Conservation (phyloP, 2,888 invertebrate genomes). For the Buathra laborator region DNA sequence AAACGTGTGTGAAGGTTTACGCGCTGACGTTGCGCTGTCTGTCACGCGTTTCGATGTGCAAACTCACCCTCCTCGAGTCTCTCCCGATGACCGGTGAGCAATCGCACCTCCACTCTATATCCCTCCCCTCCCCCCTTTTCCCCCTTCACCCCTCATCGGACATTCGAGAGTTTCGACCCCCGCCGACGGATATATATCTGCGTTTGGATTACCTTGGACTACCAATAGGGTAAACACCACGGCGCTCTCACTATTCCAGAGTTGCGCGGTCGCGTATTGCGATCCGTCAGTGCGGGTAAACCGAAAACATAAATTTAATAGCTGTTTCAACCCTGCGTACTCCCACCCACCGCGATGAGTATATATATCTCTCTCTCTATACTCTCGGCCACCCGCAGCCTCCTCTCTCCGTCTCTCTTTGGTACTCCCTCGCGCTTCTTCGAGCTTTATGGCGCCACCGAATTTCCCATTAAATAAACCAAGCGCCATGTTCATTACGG, state of each 20-base stretch:
- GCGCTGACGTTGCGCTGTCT: constrained; percentile 80
- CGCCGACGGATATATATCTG: constrained; percentile 75
- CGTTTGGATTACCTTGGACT: constrained; percentile 81
- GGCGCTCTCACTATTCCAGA: constrained; percentile 45
- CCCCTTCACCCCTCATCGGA: constrained; percentile 6
- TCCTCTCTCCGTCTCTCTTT: constrained; percentile 64
- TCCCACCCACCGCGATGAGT: constrained; percentile 36
- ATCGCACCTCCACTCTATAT: constrained; percentile 73
- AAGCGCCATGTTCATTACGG: constrained; percentile 84
- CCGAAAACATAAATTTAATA: constrained; percentile 85
- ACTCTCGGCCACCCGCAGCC: constrained; percentile 39
- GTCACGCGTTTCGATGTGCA: constrained; percentile 73
- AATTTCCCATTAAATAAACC: constrained; percentile 85
- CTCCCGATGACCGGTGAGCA: constrained; percentile 58
- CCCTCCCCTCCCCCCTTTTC: constrained; percentile 61
- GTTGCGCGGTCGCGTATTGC: constrained; percentile 81
- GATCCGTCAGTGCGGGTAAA: constrained; percentile 85
- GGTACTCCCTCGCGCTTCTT: constrained; percentile 76
- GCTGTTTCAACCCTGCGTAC: constrained; percentile 78
- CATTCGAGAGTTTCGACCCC: constrained; percentile 62
- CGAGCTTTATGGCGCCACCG: constrained; percentile 85
- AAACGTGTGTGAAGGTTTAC: constrained; percentile 79
- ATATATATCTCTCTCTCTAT: constrained; percentile 39
- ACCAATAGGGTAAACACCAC: constrained; percentile 79
- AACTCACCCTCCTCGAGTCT: constrained; percentile 52